phyloP scores from a whole-genome alignment of 2,113 vertebrate genomes.

The Catharus minimus region DNA sequence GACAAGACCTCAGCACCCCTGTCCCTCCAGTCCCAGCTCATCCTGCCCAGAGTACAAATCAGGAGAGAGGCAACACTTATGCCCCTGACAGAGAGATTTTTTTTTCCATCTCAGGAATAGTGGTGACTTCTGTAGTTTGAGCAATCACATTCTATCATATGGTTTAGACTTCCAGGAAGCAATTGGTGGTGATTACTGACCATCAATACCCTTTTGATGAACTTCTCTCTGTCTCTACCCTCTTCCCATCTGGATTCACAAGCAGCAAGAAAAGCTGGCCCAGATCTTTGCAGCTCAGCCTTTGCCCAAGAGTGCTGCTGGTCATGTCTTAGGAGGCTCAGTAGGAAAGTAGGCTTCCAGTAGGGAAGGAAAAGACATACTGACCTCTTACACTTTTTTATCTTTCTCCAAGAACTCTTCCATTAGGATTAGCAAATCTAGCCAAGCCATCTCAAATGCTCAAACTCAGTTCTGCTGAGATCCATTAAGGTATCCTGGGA shows the following conservation, averaged over 20 bases:
- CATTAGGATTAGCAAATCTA: not conserved
- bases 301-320: not conserved
- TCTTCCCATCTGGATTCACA: not conserved
- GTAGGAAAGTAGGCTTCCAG: not conserved
- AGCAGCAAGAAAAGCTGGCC: not conserved
- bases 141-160: not conserved
- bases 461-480: not conserved
- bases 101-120: not conserved
- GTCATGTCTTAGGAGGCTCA: not conserved
- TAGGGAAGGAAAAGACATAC: not conserved
- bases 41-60: not conserved
- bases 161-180: not conserved
- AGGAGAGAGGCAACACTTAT: not conserved
- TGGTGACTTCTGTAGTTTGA: not conserved
- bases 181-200: not conserved
- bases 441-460: not conserved
- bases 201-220: not conserved
- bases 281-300: not conserved
- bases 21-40: not conserved
- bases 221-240: not conserved
- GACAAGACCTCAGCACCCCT: fast-evolving
- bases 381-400: not conserved
- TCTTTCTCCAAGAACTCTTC: not conserved
- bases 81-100: not conserved
- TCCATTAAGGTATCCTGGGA: not conserved